Evolutionary conservation across 2,888 invertebrate species (phyloP).

Genomic region (Cartodere bifasciata): DNA sequence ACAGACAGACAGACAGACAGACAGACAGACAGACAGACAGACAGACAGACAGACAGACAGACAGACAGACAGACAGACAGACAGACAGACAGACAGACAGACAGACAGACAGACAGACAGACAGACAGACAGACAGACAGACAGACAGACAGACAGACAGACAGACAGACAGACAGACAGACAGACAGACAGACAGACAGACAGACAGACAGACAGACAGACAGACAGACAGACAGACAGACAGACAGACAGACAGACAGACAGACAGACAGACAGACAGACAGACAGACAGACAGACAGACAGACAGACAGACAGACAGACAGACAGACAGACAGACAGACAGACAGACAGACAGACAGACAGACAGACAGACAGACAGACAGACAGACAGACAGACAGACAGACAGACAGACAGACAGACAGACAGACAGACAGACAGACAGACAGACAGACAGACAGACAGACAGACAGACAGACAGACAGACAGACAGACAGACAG

Average conservation of each 20-base stretch:
- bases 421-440: no score
- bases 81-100: slow-evolving; percentile 2
- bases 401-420: no score
- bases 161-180: slow-evolving; percentile 2
- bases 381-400: no score
- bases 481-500: no score
- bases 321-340: slow-evolving; percentile 2
- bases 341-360: slow-evolving; percentile 2
- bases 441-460: no score
- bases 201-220: slow-evolving; percentile 2
- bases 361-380: slow-evolving; percentile 2
- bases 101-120: slow-evolving; percentile 2
- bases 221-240: slow-evolving; percentile 2
- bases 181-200: slow-evolving; percentile 2
- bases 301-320: slow-evolving; percentile 2
- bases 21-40: slow-evolving; percentile 2
- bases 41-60: slow-evolving; percentile 2
- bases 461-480: no score
- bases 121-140: slow-evolving; percentile 2
- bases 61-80: slow-evolving; percentile 2
- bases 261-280: slow-evolving; percentile 2
- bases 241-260: slow-evolving; percentile 2
- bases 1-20: slow-evolving; percentile 2
- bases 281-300: slow-evolving; percentile 2
- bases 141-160: slow-evolving; percentile 2